Conservation (phyloP, 2,113 vertebrate species). For the Corydoras sp. region DNA sequence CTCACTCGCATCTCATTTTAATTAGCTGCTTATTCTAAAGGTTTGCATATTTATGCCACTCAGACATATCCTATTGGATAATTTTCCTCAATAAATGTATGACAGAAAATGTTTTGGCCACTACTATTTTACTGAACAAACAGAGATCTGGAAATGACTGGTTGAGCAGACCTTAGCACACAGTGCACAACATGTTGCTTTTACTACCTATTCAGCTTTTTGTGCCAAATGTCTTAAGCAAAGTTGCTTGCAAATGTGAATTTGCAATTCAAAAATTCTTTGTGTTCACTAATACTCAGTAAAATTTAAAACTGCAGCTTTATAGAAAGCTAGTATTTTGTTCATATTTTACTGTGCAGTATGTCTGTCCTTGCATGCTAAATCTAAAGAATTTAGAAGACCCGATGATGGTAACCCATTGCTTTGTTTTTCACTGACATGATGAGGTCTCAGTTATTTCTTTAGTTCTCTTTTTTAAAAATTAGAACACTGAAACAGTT, state of each 20-base stretch:
- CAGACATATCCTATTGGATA: too few relatives aligned
- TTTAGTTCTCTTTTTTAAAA: slow-evolving; percentile 10
- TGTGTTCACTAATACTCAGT: background rate
- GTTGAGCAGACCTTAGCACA: too few relatives aligned
- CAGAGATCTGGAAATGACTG: too few relatives aligned
- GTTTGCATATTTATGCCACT: too few relatives aligned
- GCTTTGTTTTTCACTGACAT: background rate
- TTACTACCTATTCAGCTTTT: background rate
- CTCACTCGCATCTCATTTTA: too few relatives aligned
- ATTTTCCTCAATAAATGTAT: too few relatives aligned
- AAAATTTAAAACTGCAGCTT: slow-evolving; percentile 3
- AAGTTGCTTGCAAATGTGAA: background rate
- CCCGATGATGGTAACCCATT: background rate
- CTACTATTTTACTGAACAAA: too few relatives aligned
- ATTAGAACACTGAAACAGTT: slow-evolving; percentile 11
- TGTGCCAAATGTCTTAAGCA: too few relatives aligned
- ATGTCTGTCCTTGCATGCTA: slow-evolving; percentile 18
- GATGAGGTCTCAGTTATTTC: slow-evolving; percentile 25
- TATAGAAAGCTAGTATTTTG: too few relatives aligned
- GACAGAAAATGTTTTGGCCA: too few relatives aligned
- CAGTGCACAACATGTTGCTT: background rate
- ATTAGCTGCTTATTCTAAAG: too few relatives aligned
- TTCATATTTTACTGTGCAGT: slow-evolving; percentile 12
- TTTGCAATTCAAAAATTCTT: background rate
- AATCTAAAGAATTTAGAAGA: slow-evolving; percentile 9